A percentile compares a stretch with the other conserved stretches of the same genome.
These are phyloP conservation scores for Scaptomyza tumidula DNA, from an alignment of 2,888 invertebrate genomes.

Conservation along the genomic window DNA sequence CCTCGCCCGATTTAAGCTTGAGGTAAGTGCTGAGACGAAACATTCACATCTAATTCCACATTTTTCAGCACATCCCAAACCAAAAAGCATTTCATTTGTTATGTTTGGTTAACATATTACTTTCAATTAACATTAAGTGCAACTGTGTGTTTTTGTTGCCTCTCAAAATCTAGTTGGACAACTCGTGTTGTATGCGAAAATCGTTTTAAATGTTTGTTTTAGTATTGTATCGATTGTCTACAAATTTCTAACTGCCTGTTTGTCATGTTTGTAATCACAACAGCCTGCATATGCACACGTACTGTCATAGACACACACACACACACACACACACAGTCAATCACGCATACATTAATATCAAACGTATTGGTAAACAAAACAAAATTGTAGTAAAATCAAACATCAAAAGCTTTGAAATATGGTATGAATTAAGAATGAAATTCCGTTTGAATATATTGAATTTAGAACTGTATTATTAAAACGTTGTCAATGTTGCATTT, in stretches of 20 bases:
- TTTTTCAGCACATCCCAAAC: slow-evolving; percentile 20
- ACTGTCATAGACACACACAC: slow-evolving; percentile 3
- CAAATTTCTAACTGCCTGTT: slow-evolving; percentile 28
- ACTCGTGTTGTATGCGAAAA: slow-evolving; percentile 3
- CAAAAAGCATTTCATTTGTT: slow-evolving; percentile 46
- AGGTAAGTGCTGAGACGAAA: slow-evolving; percentile 87
- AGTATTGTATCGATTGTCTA: slow-evolving; percentile 4
- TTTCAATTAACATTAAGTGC: slow-evolving; percentile 45
- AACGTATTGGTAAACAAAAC: slow-evolving; percentile 12
- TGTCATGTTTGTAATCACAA: slow-evolving; percentile 35
- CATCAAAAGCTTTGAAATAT: background rate
- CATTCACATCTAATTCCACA: slow-evolving; percentile 9
- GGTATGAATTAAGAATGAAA: slow-evolving; percentile 9
- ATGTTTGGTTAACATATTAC: slow-evolving; percentile 62
- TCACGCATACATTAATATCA: background rate
- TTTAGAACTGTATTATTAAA: slow-evolving; percentile 10
- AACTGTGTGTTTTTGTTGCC: slow-evolving; percentile 19
- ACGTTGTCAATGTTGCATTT: background rate
- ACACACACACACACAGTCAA: background rate
- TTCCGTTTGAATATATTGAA: slow-evolving; percentile 14
- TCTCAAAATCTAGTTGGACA: background rate
- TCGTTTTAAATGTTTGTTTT: slow-evolving; percentile 26
- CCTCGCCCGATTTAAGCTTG: slow-evolving; percentile 95
- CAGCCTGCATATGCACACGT: slow-evolving; percentile 29
- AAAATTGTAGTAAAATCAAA: slow-evolving; percentile 3